Evolutionary conservation across 2,113 vertebrate genomes (phyloP).

Genomic region (Oncorhynchus nerka): DNA sequence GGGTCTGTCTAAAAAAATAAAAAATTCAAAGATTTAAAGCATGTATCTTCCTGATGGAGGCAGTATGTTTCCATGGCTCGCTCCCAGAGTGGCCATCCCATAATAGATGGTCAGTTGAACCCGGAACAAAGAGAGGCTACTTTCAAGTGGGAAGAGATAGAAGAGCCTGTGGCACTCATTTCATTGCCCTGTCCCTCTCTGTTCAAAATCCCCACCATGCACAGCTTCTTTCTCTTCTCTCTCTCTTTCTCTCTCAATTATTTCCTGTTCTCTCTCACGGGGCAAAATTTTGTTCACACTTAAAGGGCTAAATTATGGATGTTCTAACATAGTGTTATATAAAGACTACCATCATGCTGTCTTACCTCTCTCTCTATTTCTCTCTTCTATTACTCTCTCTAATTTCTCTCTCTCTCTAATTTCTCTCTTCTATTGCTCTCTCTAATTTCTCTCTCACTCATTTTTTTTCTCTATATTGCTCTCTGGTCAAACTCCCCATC

Average conservation of each 20-base stretch:
- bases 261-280: constrained; percentile 14
- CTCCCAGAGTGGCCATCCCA: too few relatives aligned
- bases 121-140: too few relatives aligned
- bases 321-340: constrained; percentile 54
- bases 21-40: too few relatives aligned
- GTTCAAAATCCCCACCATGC: not conserved
- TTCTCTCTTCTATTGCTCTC: not conserved
- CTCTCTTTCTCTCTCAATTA: not conserved
- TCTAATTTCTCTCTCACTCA: not conserved
- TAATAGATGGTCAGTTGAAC: too few relatives aligned
- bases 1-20: not conserved
- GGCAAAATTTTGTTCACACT: constrained; percentile 50
- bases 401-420: constrained; percentile 20
- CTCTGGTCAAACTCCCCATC: not conserved
- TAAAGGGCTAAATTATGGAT: constrained; percentile 55
- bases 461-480: constrained; percentile 4
- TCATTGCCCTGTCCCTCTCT: not conserved
- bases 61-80: too few relatives aligned
- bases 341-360: constrained; percentile 42
- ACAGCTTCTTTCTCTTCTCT: not conserved
- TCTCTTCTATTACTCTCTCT: too few relatives aligned
- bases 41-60: too few relatives aligned
- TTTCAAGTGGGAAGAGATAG: not conserved
- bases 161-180: not conserved
- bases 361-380: constrained; percentile 11